Percentiles rank a stretch among this genome's conserved stretches.
phyloP scores from a whole-genome alignment of 2,113 vertebrate species.

The Scartelaos histophorus region DNA sequence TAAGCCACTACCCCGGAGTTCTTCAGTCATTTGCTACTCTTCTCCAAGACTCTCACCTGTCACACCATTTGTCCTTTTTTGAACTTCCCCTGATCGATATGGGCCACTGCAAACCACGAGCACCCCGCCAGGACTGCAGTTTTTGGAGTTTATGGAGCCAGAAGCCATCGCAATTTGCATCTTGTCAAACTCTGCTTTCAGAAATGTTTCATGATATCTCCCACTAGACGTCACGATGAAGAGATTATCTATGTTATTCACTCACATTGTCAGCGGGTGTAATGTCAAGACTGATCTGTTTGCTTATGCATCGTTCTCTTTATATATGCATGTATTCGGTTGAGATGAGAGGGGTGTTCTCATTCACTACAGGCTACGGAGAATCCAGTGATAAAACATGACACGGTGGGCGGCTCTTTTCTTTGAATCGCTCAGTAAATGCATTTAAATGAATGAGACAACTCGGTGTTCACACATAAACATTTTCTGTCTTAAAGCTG shows the following conservation, averaged over 20 bases:
- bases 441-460: background rate
- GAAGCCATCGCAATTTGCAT: background rate
- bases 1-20: too few relatives aligned
- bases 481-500: background rate
- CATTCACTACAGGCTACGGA: background rate
- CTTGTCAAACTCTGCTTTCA: background rate
- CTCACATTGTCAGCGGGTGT: background rate
- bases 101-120: too few relatives aligned
- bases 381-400: background rate
- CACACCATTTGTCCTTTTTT: too few relatives aligned
- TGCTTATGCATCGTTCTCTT: background rate
- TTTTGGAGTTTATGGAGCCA: background rate
- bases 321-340: background rate
- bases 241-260: background rate
- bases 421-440: background rate
- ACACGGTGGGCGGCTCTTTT: background rate
- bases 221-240: background rate
- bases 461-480: background rate
- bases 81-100: too few relatives aligned
- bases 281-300: background rate
- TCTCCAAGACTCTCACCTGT: too few relatives aligned
- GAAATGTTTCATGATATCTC: background rate
- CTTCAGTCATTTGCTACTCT: too few relatives aligned
- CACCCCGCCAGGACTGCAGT: too few relatives aligned
- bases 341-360: background rate